A percentile compares a stretch with the other conserved stretches of the same genome.
phyloP scores from a whole-genome alignment of 2,888 invertebrate species.

The Calameuta idolon region DNA sequence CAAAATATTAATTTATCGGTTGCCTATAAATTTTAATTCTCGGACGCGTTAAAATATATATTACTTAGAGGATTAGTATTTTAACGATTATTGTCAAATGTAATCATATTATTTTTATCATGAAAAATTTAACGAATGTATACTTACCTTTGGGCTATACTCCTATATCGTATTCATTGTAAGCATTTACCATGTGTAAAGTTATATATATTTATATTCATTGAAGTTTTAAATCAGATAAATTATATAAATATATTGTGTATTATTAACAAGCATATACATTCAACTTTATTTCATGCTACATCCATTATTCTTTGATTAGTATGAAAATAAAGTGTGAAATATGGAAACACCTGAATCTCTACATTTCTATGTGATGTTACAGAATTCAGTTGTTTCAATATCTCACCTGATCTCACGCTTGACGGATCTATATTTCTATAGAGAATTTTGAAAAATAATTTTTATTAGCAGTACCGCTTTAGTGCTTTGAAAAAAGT shows the following conservation, averaged over 20 bases:
- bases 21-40: neutral
- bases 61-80: constrained; percentile 13
- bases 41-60: constrained; percentile 13
- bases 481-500: neutral
- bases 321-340: neutral
- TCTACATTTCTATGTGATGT: neutral
- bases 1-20: neutral
- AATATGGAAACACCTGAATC: neutral
- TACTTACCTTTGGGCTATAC: constrained; percentile 11
- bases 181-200: constrained; percentile 12
- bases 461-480: neutral
- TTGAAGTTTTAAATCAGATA: constrained; percentile 15
- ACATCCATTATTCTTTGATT: neutral
- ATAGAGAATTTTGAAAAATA: neutral
- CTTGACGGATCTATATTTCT: neutral
- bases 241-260: constrained; percentile 17
- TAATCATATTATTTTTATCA: constrained; percentile 13
- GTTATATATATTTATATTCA: constrained; percentile 16
- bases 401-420: neutral
- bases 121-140: constrained; percentile 9
- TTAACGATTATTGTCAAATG: constrained; percentile 10
- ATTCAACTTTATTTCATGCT: neutral
- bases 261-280: neutral
- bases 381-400: neutral
- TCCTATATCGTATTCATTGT: constrained; percentile 15